Evolutionary conservation across 2,797 vertebrate species (phyloP), one percentile per base, ranked within the genome.

Genomic region (Melanotaenia nigrans): DNA sequence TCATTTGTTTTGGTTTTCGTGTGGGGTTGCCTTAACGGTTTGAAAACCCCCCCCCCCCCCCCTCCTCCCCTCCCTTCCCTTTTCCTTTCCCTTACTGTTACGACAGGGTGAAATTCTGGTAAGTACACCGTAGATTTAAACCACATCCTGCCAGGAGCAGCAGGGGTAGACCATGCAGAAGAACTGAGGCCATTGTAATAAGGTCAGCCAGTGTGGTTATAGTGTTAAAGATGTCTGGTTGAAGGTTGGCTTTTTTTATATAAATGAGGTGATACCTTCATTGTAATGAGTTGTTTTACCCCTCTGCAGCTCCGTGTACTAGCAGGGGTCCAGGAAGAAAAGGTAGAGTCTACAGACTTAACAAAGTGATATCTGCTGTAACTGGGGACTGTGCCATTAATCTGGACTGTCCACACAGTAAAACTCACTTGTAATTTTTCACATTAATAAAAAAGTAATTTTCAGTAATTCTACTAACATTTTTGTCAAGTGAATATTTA

Each of bases 41-140:
- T n/a, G n/a, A n/a, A n/a, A n/a, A n/a, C n/a, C n/a, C n/a, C n/a
- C n/a, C 73, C 82, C 71, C 64, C 67, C 75, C 65, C 71, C 80
- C 87, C 80, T 69, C 28, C 25, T 28, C 25, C 28, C 28, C 28
- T 4, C 28, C 28, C 28, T 7, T 16, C 42, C 16, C 12, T 9
- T 9, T 9, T 45, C 18, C 70, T 62, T 68, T 70, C 77, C 66
- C 68, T 81, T 88, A 79, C 69, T 76, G 36, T 91, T 84, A 92
- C 85, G 86, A 82, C 94, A 98, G 97, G 97, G 97, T 93, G 97
- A 98, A 93, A 97, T 98, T 88, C 90, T 98, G 97, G 97, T 99
- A 97, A 99, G 97, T 98, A 98, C 95, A 90, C 87, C 80, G 79
- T 76, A 88, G 79, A 83, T 89, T 86, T 87, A 88, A 93, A 83